A percentile compares a stretch with the other conserved stretches of the same genome.
phyloP scores from a whole-genome alignment of 1,140 invertebrate genomes.

The Nomia melanderi region DNA sequence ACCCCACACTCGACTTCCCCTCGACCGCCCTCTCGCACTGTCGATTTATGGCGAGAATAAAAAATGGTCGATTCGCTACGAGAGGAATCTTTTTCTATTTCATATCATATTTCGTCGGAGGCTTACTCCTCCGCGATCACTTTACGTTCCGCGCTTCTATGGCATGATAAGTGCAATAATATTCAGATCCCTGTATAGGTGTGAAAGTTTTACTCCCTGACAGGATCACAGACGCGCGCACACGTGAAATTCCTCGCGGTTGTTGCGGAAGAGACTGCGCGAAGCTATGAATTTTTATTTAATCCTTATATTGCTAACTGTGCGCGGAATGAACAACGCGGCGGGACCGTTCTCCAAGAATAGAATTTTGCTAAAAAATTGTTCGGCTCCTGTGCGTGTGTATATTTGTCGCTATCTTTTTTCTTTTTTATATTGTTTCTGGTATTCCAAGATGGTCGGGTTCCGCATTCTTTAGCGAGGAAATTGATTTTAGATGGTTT shows the following conservation, averaged over 20 bases:
- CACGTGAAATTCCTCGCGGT: background rate
- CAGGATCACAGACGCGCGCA: background rate
- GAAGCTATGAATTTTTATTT: background rate
- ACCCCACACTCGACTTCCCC: background rate
- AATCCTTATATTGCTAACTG: background rate
- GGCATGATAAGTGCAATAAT: constrained; percentile 12
- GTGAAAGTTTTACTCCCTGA: background rate
- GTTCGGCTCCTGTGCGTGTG: no score
- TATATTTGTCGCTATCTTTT: no score
- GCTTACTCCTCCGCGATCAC: background rate
- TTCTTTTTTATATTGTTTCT: no score
- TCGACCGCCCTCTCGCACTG: background rate
- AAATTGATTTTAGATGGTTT: background rate
- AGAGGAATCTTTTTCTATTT: constrained; percentile 37
- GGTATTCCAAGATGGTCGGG: no score
- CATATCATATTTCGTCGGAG: constrained; percentile 34
- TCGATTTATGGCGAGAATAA: constrained; percentile 54
- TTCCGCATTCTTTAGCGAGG: background rate
- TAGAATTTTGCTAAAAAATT: no score
- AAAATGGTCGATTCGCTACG: constrained; percentile 47
- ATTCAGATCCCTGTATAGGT: constrained; percentile 7
- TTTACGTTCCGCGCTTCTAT: background rate
- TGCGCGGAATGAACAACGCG: background rate
- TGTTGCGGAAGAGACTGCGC: background rate
- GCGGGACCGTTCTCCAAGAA: no score